phyloP scores from a whole-genome alignment of 2,797 vertebrate genomes.

The Dipus sagitta region DNA sequence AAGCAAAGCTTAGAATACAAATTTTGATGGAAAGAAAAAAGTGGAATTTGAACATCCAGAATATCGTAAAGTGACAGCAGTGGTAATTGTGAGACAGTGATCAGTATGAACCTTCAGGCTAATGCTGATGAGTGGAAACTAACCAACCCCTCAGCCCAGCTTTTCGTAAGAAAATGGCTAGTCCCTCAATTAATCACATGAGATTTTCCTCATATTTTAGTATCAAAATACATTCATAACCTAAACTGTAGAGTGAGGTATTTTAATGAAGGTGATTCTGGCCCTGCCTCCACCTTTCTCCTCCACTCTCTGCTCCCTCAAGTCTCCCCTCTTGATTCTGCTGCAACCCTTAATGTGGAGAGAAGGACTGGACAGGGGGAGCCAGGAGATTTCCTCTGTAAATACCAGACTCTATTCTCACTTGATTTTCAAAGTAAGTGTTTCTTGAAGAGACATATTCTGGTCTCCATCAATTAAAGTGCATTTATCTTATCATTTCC shows the following conservation, averaged over 20 bases:
- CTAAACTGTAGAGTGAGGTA: background rate
- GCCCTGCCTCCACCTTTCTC: background rate
- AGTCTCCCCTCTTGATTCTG: background rate
- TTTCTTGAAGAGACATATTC: constrained; percentile 11
- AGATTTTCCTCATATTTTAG: constrained; percentile 17
- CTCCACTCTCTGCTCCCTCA: background rate
- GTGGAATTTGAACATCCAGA: constrained; percentile 55
- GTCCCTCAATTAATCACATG: background rate
- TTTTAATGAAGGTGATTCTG: background rate
- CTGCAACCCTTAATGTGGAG: background rate
- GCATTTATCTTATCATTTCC: constrained; percentile 40
- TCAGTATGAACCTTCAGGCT: background rate
- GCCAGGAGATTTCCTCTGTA: background rate
- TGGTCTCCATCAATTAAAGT: constrained; percentile 12
- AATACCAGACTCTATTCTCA: background rate
- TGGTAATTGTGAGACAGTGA: background rate
- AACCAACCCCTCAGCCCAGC: background rate
- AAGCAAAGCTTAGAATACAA: constrained; percentile 71
- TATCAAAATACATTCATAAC: background rate
- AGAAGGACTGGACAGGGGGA: background rate
- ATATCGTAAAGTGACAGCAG: constrained; percentile 38
- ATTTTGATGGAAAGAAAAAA: constrained; percentile 67
- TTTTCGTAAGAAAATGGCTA: constrained; percentile 48
- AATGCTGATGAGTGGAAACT: background rate
- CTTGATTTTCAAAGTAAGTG: constrained; percentile 54